phyloP scores from a whole-genome alignment of 2,113 vertebrate species.

The Aepyceros melampus region DNA sequence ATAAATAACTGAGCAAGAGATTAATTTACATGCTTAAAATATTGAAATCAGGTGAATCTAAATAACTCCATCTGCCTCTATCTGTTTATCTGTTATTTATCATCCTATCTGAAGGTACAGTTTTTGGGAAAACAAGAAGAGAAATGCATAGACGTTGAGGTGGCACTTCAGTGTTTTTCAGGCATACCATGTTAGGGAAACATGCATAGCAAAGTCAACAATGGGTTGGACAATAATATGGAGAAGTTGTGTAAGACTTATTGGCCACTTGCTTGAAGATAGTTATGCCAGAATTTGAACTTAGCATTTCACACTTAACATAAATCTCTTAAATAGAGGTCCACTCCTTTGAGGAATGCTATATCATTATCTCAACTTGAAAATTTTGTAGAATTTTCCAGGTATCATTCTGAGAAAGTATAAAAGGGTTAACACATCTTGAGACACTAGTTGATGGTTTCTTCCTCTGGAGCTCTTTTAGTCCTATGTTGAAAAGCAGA shows the following conservation, averaged over 20 bases:
- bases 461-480: background rate
- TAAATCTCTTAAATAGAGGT: background rate
- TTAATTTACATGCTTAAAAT: background rate
- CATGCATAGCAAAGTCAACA: background rate
- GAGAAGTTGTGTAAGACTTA: background rate
- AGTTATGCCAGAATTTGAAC: background rate
- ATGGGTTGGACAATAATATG: background rate
- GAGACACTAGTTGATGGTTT: background rate
- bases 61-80: background rate
- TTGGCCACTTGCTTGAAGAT: background rate
- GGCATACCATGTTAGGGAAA: background rate
- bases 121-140: background rate
- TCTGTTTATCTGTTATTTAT: background rate
- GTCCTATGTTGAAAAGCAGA: background rate
- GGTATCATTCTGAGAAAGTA: background rate
- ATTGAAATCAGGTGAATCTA: background rate
- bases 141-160: rapidly evolving
- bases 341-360: background rate
- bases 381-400: background rate
- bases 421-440: background rate
- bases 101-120: background rate
- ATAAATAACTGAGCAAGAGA: background rate
- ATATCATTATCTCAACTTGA: background rate
- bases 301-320: background rate
- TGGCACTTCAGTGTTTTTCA: background rate